phyloP scores from a whole-genome alignment of 2,888 invertebrate genomes.

The Trachelus stipa region DNA sequence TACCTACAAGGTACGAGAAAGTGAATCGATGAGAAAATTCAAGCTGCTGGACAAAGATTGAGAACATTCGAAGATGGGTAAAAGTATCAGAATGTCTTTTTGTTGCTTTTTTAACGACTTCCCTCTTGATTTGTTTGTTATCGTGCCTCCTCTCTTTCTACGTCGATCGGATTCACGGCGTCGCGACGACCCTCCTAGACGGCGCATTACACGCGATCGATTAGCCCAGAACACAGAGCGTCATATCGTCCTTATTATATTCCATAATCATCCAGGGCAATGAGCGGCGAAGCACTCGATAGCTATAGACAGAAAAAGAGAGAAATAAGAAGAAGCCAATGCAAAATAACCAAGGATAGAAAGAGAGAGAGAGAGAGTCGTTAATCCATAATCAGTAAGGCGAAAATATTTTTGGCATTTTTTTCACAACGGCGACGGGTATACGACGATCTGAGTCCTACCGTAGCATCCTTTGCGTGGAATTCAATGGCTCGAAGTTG shows the following conservation, averaged over 20 bases:
- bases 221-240: neutral
- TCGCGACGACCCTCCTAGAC: neutral
- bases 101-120: neutral
- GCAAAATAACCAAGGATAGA: neutral
- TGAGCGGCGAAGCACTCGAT: neutral
- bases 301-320: neutral
- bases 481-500: constrained; percentile 7
- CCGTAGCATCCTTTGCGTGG: neutral
- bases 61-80: neutral
- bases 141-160: neutral
- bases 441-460: neutral
- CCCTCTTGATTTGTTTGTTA: neutral
- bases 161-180: neutral
- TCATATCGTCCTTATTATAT: neutral
- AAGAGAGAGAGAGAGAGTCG: neutral
- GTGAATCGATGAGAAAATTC: neutral
- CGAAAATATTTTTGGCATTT: neutral
- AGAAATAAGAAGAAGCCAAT: neutral
- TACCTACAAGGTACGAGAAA: neutral
- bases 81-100: neutral
- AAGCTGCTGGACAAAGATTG: neutral
- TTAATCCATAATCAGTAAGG: neutral
- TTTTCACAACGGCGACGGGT: neutral
- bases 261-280: neutral
- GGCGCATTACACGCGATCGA: neutral